Conservation (phyloP, 2,888 invertebrate genomes). For the Sisyra nigra region DNA sequence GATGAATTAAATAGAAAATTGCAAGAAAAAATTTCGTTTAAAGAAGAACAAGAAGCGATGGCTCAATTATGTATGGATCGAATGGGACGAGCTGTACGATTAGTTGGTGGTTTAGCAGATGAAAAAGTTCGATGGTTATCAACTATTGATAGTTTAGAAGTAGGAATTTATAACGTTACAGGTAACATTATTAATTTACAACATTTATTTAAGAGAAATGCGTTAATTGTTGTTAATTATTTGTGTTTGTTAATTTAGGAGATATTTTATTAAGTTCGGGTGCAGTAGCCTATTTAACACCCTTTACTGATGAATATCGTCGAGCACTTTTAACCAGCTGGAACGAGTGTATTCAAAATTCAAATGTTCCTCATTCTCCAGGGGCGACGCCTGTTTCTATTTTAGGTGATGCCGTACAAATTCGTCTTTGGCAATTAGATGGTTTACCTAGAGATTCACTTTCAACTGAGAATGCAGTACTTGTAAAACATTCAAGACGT, state of each 20-base stretch:
- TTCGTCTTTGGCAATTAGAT: constrained; percentile 69
- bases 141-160: constrained; percentile 42
- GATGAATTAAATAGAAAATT: constrained; percentile 56
- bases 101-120: constrained; percentile 28
- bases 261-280: constrained; percentile 54
- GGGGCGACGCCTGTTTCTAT: constrained; percentile 49
- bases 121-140: constrained; percentile 57
- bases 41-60: constrained; percentile 52
- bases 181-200: constrained; percentile 1
- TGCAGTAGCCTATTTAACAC: constrained; percentile 66
- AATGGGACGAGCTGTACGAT: constrained; percentile 59
- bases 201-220: neutral
- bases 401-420: constrained; percentile 59
- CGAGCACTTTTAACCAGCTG: constrained; percentile 38
- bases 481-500: constrained; percentile 64
- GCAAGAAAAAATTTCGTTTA: constrained; percentile 53
- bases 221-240: neutral
- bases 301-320: constrained; percentile 52
- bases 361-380: constrained; percentile 46
- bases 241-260: constrained; percentile 25
- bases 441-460: constrained; percentile 73
- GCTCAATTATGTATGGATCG: constrained; percentile 62
- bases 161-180: constrained; percentile 38
- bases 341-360: constrained; percentile 32
- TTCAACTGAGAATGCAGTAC: constrained; percentile 78